Conservation (phyloP, 2,113 vertebrate genomes). For the Esox niger region DNA sequence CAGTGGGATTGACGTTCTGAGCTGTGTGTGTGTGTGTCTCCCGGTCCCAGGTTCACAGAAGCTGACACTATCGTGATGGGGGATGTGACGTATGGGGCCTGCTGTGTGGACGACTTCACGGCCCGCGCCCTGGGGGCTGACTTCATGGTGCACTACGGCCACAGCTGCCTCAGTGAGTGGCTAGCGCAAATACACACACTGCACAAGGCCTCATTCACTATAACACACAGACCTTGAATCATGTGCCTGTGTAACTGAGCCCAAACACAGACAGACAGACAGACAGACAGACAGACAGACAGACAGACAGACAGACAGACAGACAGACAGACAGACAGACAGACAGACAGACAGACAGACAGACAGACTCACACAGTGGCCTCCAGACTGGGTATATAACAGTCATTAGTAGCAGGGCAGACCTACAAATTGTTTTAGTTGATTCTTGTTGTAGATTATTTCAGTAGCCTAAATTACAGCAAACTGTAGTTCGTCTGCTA, state of each 20-base stretch:
- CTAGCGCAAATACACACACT: not conserved
- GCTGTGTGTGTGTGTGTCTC: constrained; percentile 4
- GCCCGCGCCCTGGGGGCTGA: constrained; percentile 83
- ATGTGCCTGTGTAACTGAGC: no score
- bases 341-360: not conserved
- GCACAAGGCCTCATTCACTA: no score
- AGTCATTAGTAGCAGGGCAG: no score
- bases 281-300: no score
- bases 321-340: constrained; percentile 4
- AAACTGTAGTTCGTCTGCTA: constrained; percentile 9
- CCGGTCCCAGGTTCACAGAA: constrained; percentile 82
- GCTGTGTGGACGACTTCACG: constrained; percentile 94
- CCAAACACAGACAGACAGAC: no score
- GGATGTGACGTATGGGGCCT: constrained; percentile 95
- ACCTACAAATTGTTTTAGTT: no score
- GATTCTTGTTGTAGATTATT: no score
- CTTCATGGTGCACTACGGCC: constrained; percentile 98
- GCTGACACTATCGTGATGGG: constrained; percentile 94
- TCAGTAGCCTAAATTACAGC: not conserved
- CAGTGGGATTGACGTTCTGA: not conserved
- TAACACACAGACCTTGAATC: no score
- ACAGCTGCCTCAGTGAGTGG: constrained; percentile 92
- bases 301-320: no score
- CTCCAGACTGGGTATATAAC: no score
- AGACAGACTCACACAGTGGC: not conserved